These are phyloP conservation scores for Leptinotarsa texana DNA, from an alignment of 1,140 invertebrate genomes.

Conservation along the genomic window DNA sequence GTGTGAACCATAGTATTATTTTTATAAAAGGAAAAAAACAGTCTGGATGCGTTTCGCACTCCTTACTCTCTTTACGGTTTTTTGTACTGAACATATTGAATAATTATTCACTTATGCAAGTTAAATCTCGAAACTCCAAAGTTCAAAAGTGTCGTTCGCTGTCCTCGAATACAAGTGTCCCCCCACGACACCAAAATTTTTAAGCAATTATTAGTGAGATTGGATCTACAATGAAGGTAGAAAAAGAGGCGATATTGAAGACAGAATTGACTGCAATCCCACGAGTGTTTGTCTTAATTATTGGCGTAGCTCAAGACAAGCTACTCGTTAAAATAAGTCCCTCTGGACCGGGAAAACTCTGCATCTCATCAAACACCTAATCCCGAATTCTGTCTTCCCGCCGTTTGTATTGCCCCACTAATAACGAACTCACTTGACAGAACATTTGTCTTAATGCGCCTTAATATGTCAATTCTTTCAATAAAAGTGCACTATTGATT, in stretches of 20 bases:
- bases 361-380: slow-evolving; percentile 54
- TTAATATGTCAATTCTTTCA: slow-evolving; percentile 32
- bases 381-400: slow-evolving; percentile 42
- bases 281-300: slow-evolving; percentile 56
- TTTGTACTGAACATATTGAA: too few relatives aligned
- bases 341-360: slow-evolving; percentile 45
- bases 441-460: slow-evolving; percentile 32
- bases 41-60: too few relatives aligned
- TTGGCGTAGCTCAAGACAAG: slow-evolving; percentile 51
- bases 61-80: too few relatives aligned
- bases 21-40: too few relatives aligned
- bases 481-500: slow-evolving; percentile 32
- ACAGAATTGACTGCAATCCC: slow-evolving; percentile 38
- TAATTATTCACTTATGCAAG: too few relatives aligned
- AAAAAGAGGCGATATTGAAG: slow-evolving; percentile 18
- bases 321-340: slow-evolving; percentile 54
- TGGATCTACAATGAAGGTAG: slow-evolving; percentile 12
- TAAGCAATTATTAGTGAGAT: slow-evolving; percentile 7
- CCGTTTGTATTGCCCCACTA: slow-evolving; percentile 41
- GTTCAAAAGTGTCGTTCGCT: neutral
- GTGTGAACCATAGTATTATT: too few relatives aligned
- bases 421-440: slow-evolving; percentile 30
- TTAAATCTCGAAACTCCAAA: neutral
- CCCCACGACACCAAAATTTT: neutral
- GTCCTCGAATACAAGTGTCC: neutral